These are phyloP conservation scores for Erpornis zantholeuca DNA, from an alignment of 2,113 vertebrate species.

Conservation along the genomic window DNA sequence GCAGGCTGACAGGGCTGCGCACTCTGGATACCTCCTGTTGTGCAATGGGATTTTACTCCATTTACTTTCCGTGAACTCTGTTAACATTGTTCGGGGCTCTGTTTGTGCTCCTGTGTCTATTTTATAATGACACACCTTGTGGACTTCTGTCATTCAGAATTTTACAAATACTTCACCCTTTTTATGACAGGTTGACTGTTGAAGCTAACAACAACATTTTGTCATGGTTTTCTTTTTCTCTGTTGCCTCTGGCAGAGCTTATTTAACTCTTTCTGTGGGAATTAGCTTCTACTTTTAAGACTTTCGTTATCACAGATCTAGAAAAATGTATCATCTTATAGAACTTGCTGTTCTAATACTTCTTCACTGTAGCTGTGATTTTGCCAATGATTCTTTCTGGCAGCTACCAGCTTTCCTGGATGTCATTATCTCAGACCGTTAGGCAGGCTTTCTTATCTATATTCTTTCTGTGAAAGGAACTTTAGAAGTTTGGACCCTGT, in stretches of 20 bases:
- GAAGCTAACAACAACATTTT: not conserved
- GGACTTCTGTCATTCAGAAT: constrained; percentile 50
- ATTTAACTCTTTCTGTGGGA: not conserved
- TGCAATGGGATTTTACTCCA: constrained; percentile 36
- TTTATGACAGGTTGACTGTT: not conserved
- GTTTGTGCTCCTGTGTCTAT: constrained; percentile 28
- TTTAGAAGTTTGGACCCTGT: not conserved
- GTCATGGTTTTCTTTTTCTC: not conserved
- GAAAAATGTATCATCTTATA: not conserved
- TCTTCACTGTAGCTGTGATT: not conserved
- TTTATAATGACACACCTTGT: constrained; percentile 60
- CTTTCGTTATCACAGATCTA: not conserved
- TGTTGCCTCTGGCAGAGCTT: not conserved
- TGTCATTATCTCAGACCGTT: not conserved
- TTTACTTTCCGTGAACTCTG: constrained; percentile 50
- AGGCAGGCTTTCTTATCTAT: not conserved
- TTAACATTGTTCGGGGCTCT: constrained; percentile 9
- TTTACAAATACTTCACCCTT: constrained; percentile 52
- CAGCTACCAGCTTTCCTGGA: not conserved
- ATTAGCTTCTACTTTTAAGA: not conserved
- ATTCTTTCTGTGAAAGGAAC: not conserved
- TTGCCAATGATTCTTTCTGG: not conserved
- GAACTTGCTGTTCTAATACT: not conserved
- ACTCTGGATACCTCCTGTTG: constrained; percentile 9
- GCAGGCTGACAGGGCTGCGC: not conserved